Conservation (phyloP, 1,140 invertebrate genomes). For the Aphidius ervi region DNA sequence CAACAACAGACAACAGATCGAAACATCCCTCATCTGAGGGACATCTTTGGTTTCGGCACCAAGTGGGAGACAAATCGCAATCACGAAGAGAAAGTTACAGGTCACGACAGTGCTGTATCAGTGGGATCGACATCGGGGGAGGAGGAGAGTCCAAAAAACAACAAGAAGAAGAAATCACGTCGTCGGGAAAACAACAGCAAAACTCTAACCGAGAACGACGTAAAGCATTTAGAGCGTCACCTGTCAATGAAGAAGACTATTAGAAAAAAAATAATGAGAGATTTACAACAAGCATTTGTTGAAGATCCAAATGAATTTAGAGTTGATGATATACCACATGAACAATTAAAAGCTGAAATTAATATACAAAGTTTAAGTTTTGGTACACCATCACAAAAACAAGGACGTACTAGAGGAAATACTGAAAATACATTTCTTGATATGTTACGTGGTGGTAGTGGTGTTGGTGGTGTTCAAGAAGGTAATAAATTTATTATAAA, state of each 20-base stretch:
- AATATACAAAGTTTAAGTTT: conserved; percentile 66
- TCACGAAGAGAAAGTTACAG: conserved; percentile 43
- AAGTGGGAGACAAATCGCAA: conserved; percentile 43
- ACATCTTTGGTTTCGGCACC: conserved; percentile 62
- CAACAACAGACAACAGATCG: conserved; percentile 58
- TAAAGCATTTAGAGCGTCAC: conserved; percentile 74
- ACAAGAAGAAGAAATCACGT: conserved; percentile 57
- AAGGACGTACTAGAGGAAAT: conserved; percentile 51
- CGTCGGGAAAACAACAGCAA: conserved; percentile 59
- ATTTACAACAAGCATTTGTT: conserved; percentile 71
- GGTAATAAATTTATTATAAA: too few relatives aligned
- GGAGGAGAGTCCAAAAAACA: conserved; percentile 57
- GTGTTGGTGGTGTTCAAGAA: neutral
- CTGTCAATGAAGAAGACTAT: conserved; percentile 85
- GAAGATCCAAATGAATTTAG: conserved; percentile 70
- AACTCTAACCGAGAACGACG: conserved; percentile 63
- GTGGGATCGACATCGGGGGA: conserved; percentile 55
- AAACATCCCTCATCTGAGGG: conserved; percentile 64
- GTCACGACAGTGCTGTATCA: conserved; percentile 54
- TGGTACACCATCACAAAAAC: conserved; percentile 47
- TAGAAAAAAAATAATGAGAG: conserved; percentile 79
- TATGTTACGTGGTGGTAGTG: conserved; percentile 58
- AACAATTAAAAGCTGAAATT: conserved; percentile 65
- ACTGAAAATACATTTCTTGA: conserved; percentile 67
- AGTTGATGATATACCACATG: conserved; percentile 63